These are phyloP conservation scores for Myrmecobius fasciatus DNA, from an alignment of 2,113 vertebrate species.

Conservation along the genomic window DNA sequence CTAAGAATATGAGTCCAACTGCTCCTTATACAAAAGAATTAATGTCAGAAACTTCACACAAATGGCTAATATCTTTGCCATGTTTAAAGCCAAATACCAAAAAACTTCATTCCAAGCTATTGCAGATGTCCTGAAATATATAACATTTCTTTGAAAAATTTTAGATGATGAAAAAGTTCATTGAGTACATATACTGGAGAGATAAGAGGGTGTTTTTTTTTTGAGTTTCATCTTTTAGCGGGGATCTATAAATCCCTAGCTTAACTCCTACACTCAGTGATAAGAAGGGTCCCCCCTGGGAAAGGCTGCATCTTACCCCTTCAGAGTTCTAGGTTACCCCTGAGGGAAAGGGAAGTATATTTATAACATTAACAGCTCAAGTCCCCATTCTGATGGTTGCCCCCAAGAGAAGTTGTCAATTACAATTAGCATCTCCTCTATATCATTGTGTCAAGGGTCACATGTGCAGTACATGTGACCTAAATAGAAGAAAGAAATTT, in stretches of 20 bases:
- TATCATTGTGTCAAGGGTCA: background rate
- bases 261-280: background rate
- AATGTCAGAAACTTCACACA: background rate
- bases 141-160: background rate
- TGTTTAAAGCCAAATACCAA: background rate
- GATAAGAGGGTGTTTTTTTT: background rate
- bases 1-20: background rate
- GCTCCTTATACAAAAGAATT: background rate
- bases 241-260: background rate
- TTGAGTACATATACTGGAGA: background rate
- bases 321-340: background rate
- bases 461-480: no score
- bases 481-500: no score
- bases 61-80: background rate
- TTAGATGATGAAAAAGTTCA: background rate
- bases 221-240: background rate
- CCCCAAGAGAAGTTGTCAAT: background rate
- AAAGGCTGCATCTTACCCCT: background rate
- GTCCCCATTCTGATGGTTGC: background rate
- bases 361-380: background rate
- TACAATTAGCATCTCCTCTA: background rate
- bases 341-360: background rate
- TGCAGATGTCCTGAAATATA: background rate
- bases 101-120: background rate
- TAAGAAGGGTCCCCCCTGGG: background rate